A percentile compares a stretch with the other conserved stretches of the same genome.
Conservation (phyloP, 2,888 invertebrate species). For the Copidosoma aretas region DNA sequence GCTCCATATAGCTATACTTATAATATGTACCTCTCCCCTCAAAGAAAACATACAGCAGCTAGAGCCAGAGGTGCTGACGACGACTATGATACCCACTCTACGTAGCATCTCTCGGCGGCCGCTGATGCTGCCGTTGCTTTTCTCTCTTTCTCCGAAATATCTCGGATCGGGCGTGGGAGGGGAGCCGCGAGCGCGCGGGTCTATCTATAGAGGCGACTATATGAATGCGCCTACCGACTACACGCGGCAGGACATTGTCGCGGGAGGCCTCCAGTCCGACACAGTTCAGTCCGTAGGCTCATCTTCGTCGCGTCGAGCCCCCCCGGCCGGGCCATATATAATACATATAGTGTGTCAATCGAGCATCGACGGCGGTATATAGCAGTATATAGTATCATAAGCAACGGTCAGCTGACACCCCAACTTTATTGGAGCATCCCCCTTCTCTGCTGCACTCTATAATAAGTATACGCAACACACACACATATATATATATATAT, state of each 20-base stretch:
- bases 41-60: too few species aligned
- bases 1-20: too few species aligned
- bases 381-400: too few species aligned
- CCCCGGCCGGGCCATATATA: not conserved
- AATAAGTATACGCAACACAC: too few species aligned
- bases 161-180: conserved; percentile 45
- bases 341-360: too few species aligned
- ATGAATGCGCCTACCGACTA: conserved; percentile 14
- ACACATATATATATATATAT: too few species aligned
- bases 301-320: conserved; percentile 52
- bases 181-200: conserved; percentile 46
- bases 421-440: too few species aligned
- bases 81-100: not conserved
- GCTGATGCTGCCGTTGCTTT: not conserved
- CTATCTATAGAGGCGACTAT: conserved; percentile 61
- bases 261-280: conserved; percentile 54
- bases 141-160: conserved; percentile 32
- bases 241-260: conserved; percentile 56
- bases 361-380: too few species aligned
- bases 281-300: conserved; percentile 59
- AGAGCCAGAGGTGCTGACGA: too few species aligned
- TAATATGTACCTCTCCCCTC: too few species aligned
- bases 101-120: conserved; percentile 1
- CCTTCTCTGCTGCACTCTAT: too few species aligned
- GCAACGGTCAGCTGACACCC: too few species aligned